Conservation (phyloP, 2,113 vertebrate genomes). For the Hypocryptadius cinnamomeus region DNA sequence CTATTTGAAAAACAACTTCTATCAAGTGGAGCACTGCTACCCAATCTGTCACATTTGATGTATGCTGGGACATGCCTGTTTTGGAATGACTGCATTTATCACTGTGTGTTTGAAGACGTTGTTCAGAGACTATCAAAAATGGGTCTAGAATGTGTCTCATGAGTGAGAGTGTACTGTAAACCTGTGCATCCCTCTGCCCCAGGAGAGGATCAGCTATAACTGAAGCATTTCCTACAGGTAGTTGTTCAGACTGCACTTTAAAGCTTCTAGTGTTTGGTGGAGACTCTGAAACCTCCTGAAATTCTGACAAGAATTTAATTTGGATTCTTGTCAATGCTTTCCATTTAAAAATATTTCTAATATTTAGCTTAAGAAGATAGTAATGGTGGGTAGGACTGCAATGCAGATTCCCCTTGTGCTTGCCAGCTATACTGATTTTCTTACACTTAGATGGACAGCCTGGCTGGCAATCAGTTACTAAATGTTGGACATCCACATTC, state of each 20-base stretch:
- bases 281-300: neutral
- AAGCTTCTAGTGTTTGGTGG: neutral
- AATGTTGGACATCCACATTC: neutral
- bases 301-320: neutral
- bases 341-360: neutral
- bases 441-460: neutral
- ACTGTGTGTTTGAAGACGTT: neutral
- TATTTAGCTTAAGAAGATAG: neutral
- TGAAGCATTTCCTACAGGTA: neutral
- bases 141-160: neutral
- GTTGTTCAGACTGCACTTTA: neutral
- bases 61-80: neutral
- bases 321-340: neutral
- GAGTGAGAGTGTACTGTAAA: neutral
- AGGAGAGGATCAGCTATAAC: neutral
- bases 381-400: neutral
- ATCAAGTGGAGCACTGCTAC: neutral
- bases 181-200: neutral
- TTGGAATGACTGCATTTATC: neutral
- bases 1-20: neutral
- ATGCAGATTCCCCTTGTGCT: neutral
- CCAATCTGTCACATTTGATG: accelerated
- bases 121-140: neutral
- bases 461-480: neutral
- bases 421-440: neutral